These are phyloP conservation scores for Colossoma macropomum DNA, from an alignment of 2,113 vertebrate species.

Conservation along the genomic window DNA sequence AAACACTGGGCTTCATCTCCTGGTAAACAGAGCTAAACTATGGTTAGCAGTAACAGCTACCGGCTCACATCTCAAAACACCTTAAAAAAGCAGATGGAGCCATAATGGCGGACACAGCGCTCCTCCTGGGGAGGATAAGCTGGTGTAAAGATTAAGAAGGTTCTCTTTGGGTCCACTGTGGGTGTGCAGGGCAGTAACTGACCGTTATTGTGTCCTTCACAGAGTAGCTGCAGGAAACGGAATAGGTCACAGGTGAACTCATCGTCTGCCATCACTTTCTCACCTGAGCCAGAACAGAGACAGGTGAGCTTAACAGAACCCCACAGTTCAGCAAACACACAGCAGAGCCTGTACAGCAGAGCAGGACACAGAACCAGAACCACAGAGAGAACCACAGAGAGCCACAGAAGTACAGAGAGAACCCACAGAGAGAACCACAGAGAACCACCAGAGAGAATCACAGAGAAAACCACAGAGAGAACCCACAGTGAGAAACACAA, in stretches of 20 bases:
- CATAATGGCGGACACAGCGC: too few relatives aligned
- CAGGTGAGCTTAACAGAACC: neutral
- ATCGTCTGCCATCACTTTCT: constrained; percentile 96
- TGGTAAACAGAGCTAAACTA: too few relatives aligned
- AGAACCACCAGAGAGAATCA: constrained; percentile 26
- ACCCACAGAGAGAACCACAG: neutral
- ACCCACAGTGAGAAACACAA: too few relatives aligned
- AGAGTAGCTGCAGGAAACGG: constrained; percentile 91
- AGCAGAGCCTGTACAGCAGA: neutral
- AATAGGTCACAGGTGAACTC: constrained; percentile 96
- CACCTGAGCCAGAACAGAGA: constrained; percentile 74
- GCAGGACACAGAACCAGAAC: constrained; percentile 11
- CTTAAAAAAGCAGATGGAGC: too few relatives aligned
- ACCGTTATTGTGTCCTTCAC: constrained; percentile 96
- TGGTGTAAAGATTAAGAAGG: too few relatives aligned
- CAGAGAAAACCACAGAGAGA: neutral
- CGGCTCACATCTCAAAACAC: too few relatives aligned
- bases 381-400: neutral
- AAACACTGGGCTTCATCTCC: too few relatives aligned
- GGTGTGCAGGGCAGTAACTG: neutral
- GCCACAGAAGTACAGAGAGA: constrained; percentile 3
- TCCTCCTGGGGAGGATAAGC: too few relatives aligned
- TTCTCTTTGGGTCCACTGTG: too few relatives aligned
- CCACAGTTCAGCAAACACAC: neutral
- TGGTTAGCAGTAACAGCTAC: too few relatives aligned